Evolutionary conservation across 2,888 invertebrate species (phyloP).

Genomic region (Limnephilus rhombicus): DNA sequence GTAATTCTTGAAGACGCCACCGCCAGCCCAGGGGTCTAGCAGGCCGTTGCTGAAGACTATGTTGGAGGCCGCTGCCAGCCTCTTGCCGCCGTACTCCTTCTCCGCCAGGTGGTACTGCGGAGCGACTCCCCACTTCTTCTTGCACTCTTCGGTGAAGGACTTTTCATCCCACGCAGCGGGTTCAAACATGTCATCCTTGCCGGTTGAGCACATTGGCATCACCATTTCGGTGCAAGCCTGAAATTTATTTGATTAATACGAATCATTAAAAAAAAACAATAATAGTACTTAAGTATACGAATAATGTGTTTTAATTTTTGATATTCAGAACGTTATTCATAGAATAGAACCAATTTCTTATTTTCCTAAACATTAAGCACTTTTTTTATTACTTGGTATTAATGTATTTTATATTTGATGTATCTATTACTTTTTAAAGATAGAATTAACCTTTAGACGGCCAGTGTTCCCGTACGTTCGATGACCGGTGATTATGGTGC

Average conservation of each 20-base stretch:
- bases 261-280: not conserved
- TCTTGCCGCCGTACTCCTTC: slow-evolving; percentile 88
- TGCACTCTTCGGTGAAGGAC: slow-evolving; percentile 82
- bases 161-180: slow-evolving; percentile 85
- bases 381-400: too few relatives aligned
- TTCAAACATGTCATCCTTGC: slow-evolving; percentile 90
- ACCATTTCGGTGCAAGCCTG: slow-evolving; percentile 98
- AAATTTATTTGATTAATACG: slow-evolving; percentile 36
- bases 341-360: too few relatives aligned
- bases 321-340: too few relatives aligned
- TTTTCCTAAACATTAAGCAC: too few relatives aligned
- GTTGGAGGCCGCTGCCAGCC: slow-evolving; percentile 80
- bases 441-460: too few relatives aligned
- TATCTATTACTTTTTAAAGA: too few relatives aligned
- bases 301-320: too few relatives aligned
- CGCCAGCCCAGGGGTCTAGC: slow-evolving; percentile 92
- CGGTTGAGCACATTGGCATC: slow-evolving; percentile 93
- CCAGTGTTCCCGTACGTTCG: too few relatives aligned
- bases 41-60: slow-evolving; percentile 91
- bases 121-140: slow-evolving; percentile 81
- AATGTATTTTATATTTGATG: too few relatives aligned
- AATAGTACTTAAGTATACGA: too few relatives aligned
- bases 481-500: too few relatives aligned
- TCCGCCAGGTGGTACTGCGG: slow-evolving; percentile 84
- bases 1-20: slow-evolving; percentile 85